Base-by-base conservation (phyloP, 53 echinoderm and acorn worm species). In the Astropecten irregularis region DNA sequence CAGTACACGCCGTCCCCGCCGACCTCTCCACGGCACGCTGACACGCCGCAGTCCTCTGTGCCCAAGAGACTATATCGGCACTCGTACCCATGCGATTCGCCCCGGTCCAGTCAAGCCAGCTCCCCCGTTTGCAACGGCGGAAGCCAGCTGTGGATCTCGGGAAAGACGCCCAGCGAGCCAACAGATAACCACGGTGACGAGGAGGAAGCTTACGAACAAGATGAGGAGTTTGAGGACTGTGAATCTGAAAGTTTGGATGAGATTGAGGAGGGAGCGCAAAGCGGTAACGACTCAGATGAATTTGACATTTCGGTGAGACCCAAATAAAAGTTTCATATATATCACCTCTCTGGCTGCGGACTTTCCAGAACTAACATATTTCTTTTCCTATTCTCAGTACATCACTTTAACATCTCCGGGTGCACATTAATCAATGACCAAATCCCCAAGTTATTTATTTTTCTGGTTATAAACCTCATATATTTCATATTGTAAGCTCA, bases 131-230 rank as follows among this genome's bases (percentile, higher is more conserved):
- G 42, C 42, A 69, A 14, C 48, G 23, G 48, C 48, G 40, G 21
- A 6, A 49, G 69, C 36, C 69, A 44, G 30, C 48, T 69, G 11
- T 69, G 69, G 69, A 22, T 69, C 13, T 69, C 69, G 2, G 69
- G 69, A 26, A 47, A 37, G 18, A 69, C 69, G 4, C 58, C 25
- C 20, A 10, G 10, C 20, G 58, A 28, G 28, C 11, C 23, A 4
- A 58, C 19, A 28, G 58, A 4, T n/a, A 51, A 16, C 18, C 16
- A 20, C 6, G 58, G 58, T 4, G 58, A 58, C 10, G 58, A 58
- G 23, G 58, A 58, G 19, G 58, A 58, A 11, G 58, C 21, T 8
- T 6, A 42, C 7, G 63, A 63, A 0, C 11, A 33, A 18, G 63
- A 63, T 25, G 4, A 16, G 4, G 63, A 42, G 11, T 6, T 8